Base-by-base conservation (phyloP, 2,113 vertebrate species). In the Paramisgurnus dabryanus region DNA sequence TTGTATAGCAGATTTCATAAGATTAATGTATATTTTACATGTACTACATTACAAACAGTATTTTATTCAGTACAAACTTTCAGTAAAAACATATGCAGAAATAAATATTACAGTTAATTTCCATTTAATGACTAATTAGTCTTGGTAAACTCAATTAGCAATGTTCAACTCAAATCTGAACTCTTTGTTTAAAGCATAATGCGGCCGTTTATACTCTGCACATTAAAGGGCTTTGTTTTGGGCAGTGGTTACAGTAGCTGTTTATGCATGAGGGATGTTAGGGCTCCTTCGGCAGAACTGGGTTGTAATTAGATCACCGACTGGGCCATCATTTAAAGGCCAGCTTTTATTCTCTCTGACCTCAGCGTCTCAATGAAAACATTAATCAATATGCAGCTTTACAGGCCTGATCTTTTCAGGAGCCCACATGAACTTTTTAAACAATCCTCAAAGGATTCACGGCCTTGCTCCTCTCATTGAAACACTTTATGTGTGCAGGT, bases 311-410 rank as follows among this genome's bases (percentile, higher is more conserved):
- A 5, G 8, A 67, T 67, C 45, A 67, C 41, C 11, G 41, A 67
- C 7, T 67, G 41, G 66, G 66, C 41, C 65, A 2, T 67, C 65
- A 67, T 41, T 67, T 57, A 57, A 55, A 69, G 45, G 11, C 43
- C 45, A 45, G 34, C 27, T 70, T 70, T 47, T 70, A 70, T 70
- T 70, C 27, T 41, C 69, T 72, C 69, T 58, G 69, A 72, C 69
- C 69, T 72, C 50, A 18, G 17, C 40, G 17, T 72, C 34, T 72
- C 53, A 72, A 58, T 72, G 69, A 72, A 72, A 43, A 58, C 53
- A 58, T 58, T 18, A 58, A 58, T 72, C 69, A 41, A 72, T 72
- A 15, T 12, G 11, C 3, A 18, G 53, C 50, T 72, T 72, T 41
- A 45, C n/a, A 5, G 7, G 57, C 4, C 18, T 27, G 71, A 47